phyloP scores from a whole-genome alignment of 2,888 invertebrate genomes.

The Adelphocoris suturalis region DNA sequence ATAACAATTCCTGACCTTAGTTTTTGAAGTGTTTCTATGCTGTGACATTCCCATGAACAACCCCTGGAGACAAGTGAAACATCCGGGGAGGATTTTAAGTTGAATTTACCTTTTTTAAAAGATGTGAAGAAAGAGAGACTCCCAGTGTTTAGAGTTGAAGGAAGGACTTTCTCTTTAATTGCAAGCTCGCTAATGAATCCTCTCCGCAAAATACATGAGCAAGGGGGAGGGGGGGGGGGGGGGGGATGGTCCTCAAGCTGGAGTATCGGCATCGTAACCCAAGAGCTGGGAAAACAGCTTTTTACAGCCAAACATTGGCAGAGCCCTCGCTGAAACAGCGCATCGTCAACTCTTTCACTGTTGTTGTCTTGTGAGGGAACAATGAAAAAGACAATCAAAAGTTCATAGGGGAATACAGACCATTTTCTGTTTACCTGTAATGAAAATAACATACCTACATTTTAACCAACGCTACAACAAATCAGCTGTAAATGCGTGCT shows the following conservation, averaged over 20 bases:
- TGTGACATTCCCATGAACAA: background rate
- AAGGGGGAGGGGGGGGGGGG: too few species aligned
- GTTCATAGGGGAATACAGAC: too few species aligned
- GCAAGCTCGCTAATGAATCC: constrained; percentile 64
- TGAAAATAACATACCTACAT: too few species aligned
- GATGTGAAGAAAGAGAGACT: constrained; percentile 1
- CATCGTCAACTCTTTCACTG: background rate
- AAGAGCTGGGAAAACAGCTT: constrained; percentile 52
- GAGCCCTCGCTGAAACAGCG: background rate
- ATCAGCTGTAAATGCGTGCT: too few species aligned
- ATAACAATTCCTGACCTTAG: too few species aligned
- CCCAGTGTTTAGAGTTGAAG: constrained; percentile 31
- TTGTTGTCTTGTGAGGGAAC: too few species aligned
- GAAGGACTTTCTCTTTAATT: constrained; percentile 43
- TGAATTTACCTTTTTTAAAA: constrained; percentile 1
- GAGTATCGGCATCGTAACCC: background rate
- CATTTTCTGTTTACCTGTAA: too few species aligned
- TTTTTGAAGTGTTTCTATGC: background rate
- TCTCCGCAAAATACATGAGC: constrained; percentile 58
- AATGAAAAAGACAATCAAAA: too few species aligned
- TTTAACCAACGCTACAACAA: too few species aligned
- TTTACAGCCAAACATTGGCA: background rate
- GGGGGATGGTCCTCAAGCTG: constrained; percentile 34
- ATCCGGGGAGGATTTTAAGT: background rate
- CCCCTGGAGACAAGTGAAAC: background rate